Evolutionary conservation across 2,113 vertebrate genomes (phyloP), one percentile per base, ranked within the genome.

Genomic region (Camelus dromedarius): DNA sequence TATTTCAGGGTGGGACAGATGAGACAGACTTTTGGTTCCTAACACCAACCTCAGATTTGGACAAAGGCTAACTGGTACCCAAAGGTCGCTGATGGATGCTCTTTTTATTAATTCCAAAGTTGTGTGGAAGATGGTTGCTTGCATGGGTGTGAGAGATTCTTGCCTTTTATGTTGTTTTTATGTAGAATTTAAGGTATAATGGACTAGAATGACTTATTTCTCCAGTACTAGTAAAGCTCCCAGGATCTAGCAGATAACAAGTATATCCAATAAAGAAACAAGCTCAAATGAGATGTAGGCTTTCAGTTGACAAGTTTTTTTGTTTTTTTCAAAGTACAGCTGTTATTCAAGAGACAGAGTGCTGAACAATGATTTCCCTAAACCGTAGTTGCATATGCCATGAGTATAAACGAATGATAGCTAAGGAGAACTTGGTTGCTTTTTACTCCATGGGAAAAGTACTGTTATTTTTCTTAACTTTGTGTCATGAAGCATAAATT

Each of bases 381-480:
- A 86, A 60, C n/a, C 42, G 12, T 32, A 54, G 54, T 66, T 82
- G 72, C 50, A 13, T 73, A 77, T 46, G 32, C 79, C 19, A 10
- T 77, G 54, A 91, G 56, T 66, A 14, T 62, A 69, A 81, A 77
- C 35, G 90, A 77, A 69, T 84, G 66, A 30, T 32, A 56, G n/a
- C 38, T 48, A 42, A 66, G 16, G 48, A 67, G 54, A 82, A 72
- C 8, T 42, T 42, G 38, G 48, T 73, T 79, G 16, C 66, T 96
- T 76, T 93, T 50, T 10, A 69, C 11, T 38, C 28, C 9, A 4
- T 48, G 26, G 32, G 56, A 56, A 42, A 70, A 42, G 30, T 28
- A 28, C 32, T 84, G 9, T n/a, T 54, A 42, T 60, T 94, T 94
- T 92, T 89, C 84, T 84, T 38, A 64, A 79, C 11, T 92, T 96